Percentiles rank a stretch among this genome's conserved stretches.
These are phyloP conservation scores for Neosilurus mollespiculum DNA, from an alignment of 2,797 vertebrate species.

Conservation along the genomic window DNA sequence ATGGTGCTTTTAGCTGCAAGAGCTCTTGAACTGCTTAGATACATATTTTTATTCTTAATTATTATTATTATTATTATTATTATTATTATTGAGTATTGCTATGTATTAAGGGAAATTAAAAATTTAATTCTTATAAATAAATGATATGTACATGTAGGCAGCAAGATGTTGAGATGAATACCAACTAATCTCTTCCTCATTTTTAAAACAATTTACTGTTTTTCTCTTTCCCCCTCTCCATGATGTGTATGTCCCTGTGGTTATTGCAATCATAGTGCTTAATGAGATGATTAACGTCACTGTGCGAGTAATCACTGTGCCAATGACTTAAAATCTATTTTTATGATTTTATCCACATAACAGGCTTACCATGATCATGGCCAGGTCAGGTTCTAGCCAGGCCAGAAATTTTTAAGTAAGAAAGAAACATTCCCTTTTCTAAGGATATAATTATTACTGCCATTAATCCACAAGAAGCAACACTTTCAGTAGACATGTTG, in stretches of 20 bases:
- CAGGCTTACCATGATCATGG: background rate
- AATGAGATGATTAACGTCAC: constrained; percentile 32
- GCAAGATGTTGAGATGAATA: background rate
- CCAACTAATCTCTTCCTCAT: background rate
- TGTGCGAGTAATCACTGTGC: background rate
- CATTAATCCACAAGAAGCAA: background rate
- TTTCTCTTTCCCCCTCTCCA: background rate
- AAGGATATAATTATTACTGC: background rate
- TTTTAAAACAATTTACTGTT: background rate
- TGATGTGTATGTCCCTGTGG: background rate
- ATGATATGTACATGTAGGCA: background rate
- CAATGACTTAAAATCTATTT: background rate
- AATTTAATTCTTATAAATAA: background rate
- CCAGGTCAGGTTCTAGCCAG: background rate
- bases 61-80: no score
- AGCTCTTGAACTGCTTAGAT: background rate
- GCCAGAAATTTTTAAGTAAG: background rate
- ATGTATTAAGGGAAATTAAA: background rate
- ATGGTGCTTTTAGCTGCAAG: background rate
- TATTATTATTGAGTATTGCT: background rate
- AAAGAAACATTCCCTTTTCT: background rate
- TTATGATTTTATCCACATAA: background rate
- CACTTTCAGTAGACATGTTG: background rate
- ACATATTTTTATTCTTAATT: background rate
- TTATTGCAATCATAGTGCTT: constrained; percentile 29